phyloP scores from a whole-genome alignment of 2,888 invertebrate species.

The Agrotis exclamationis region DNA sequence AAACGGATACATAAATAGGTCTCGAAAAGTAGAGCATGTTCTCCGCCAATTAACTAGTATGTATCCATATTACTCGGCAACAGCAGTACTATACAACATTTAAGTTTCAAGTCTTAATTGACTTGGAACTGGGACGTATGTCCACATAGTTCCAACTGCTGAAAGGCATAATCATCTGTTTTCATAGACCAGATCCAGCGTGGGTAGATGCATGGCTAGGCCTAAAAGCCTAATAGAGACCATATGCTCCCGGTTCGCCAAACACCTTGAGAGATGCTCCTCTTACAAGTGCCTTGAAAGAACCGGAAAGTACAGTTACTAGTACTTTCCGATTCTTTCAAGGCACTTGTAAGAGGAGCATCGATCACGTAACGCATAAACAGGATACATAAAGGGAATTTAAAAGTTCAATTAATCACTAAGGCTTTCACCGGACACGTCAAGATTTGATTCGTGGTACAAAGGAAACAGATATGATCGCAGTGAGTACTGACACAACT shows the following conservation, averaged over 20 bases:
- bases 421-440: slow-evolving; percentile 59
- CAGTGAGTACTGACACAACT: background rate
- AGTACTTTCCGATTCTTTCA: too few species aligned
- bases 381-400: slow-evolving; percentile 23
- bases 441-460: slow-evolving; percentile 27
- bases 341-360: too few species aligned
- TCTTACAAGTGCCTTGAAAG: too few species aligned
- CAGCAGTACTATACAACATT: background rate
- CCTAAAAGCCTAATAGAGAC: background rate
- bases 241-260: too few species aligned
- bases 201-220: background rate
- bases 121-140: background rate
- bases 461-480: slow-evolving; percentile 56
- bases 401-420: slow-evolving; percentile 14
- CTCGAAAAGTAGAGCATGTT: background rate
- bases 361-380: background rate
- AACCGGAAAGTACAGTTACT: too few species aligned
- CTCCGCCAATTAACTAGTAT: background rate
- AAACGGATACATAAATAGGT: too few species aligned
- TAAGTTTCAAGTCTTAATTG: background rate
- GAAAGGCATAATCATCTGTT: background rate
- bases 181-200: background rate
- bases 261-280: too few species aligned
- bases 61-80: background rate
- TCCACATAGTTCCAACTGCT: background rate